Evolutionary conservation across 2,113 vertebrate species (phyloP), one percentile per base, ranked within the genome.

Genomic region (Sander vitreus): DNA sequence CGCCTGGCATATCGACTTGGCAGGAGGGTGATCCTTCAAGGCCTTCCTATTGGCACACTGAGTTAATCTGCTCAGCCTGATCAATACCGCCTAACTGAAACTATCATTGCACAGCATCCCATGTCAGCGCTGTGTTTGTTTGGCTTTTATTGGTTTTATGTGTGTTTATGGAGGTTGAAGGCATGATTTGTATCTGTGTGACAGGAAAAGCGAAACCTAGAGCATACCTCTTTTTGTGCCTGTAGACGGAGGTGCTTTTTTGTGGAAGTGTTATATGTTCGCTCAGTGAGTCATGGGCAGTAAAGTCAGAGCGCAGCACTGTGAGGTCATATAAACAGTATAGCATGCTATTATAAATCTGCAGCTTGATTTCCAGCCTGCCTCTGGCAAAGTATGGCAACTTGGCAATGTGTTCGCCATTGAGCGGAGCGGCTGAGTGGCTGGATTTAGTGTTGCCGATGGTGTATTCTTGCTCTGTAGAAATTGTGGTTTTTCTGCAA

Each of bases 1-100:
- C 91, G 91, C 92, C 93, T 89, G 72, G 80, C 10, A 76, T 88
- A 94, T 94, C 83, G 93, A 94, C 90, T 85, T 30, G 66, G 87
- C 85, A 81, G 87, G 84, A 80, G 83, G 87, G 89, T 85, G 89
- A 93, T 93, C 88, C 92, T 94, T 93, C 88, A 92, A 93, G 91
- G 85, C 91, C 91, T 89, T 92, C 72, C 85, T 91, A 93, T 94
- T 91, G 94, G 89, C 88, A 93, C 87, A 91, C 91, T 76, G 91
- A 94, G 93, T 94, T 94, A 93, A 94, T 94, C 93, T 94, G 90
- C 92, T 88, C 90, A 80, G 85, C 70, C 67, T 76, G 75, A 92
- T 94, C 94, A 85, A 94, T 93, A 90, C 55, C 4, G 67, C 81
- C 93, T 92, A 94, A 93, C 93, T 93, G 89, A 89, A 92, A 91